Percentiles rank a stretch among this genome's conserved stretches.
Conservation (phyloP, 37 sponge, comb jelly and placozoan genomes). For the Mnemiopsis leidyi region DNA sequence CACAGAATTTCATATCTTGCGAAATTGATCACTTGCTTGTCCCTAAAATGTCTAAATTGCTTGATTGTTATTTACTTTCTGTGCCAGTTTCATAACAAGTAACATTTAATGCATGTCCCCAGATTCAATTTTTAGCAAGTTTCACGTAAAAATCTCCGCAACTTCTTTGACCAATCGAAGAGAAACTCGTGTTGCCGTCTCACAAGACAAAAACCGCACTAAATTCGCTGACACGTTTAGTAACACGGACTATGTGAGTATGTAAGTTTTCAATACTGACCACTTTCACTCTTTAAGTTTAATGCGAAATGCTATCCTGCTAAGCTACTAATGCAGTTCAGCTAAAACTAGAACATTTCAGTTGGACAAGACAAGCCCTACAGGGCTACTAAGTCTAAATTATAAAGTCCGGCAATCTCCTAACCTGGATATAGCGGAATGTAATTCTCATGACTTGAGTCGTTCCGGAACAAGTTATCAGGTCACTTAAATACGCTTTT, state of each 20-base stretch:
- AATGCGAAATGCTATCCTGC: too few species aligned
- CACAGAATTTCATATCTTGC: too few species aligned
- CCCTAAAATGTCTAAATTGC: neutral
- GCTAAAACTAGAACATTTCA: too few species aligned
- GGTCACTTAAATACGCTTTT: neutral
- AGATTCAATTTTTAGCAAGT: neutral
- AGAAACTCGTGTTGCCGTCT: neutral
- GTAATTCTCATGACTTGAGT: slow-evolving; percentile 8
- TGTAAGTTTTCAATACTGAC: too few species aligned
- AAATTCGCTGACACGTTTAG: neutral
- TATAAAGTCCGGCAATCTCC: too few species aligned
- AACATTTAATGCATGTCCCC: neutral
- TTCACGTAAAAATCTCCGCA: neutral
- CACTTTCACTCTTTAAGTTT: too few species aligned
- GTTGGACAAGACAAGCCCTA: too few species aligned
- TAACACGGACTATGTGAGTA: neutral
- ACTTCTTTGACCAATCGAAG: neutral
- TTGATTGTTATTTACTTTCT: neutral
- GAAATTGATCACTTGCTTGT: neutral
- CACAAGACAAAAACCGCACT: neutral
- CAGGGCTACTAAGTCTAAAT: too few species aligned
- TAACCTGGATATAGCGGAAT: slow-evolving; percentile 37
- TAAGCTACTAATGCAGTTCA: too few species aligned
- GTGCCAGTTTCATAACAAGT: neutral
- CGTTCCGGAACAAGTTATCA: slow-evolving; percentile 22